A percentile compares a stretch with the other conserved stretches of the same genome.
Evolutionary conservation across 2,888 invertebrate genomes (phyloP).

Genomic region (Tortrix viridana): DNA sequence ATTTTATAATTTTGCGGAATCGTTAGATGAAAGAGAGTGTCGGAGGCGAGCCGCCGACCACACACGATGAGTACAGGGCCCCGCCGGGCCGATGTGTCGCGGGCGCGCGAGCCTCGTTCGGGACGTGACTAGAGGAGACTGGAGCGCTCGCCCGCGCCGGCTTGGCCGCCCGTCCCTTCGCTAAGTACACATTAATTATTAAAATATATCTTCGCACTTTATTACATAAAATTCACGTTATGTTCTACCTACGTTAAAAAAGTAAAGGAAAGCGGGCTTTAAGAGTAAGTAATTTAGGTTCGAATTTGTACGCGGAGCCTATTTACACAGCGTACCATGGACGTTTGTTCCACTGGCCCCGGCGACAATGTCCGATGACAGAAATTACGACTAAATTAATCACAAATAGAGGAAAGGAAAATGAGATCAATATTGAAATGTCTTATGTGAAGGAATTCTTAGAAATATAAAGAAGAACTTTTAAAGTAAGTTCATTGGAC

Average conservation of each 20-base stretch:
- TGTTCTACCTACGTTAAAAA: constrained; percentile 83
- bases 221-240: constrained; percentile 85
- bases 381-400: constrained; percentile 52
- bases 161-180: constrained; percentile 79
- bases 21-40: constrained; percentile 38
- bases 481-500: constrained; percentile 49
- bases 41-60: constrained; percentile 3
- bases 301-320: constrained; percentile 81
- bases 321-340: constrained; percentile 83
- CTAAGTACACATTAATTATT: constrained; percentile 84
- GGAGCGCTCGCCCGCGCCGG: constrained; percentile 77
- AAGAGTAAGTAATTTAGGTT: constrained; percentile 77
- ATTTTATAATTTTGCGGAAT: constrained; percentile 47
- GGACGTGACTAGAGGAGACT: constrained; percentile 45
- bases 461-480: constrained; percentile 42
- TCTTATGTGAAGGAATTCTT: constrained; percentile 43
- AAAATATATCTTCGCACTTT: constrained; percentile 84
- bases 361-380: constrained; percentile 57
- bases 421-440: constrained; percentile 64
- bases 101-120: constrained; percentile 62
- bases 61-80: constrained; percentile 75
- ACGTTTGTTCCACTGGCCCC: constrained; percentile 75
- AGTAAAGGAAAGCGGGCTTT: constrained; percentile 79
- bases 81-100: constrained; percentile 70
- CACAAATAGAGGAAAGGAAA: constrained; percentile 52